phyloP scores from a whole-genome alignment of 1,140 invertebrate genomes.

The Apis cerana region DNA sequence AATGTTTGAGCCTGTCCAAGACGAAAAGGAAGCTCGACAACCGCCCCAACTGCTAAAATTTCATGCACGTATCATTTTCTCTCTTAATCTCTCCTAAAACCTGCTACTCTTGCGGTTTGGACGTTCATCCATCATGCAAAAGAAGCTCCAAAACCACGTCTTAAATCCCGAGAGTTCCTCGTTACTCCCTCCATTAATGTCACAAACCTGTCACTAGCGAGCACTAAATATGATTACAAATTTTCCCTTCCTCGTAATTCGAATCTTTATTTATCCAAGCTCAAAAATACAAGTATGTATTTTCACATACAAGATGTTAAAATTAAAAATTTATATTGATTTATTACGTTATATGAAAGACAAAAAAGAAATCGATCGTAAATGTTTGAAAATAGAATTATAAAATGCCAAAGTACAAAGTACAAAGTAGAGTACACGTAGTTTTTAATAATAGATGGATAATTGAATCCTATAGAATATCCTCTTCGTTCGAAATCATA shows the following conservation, averaged over 20 bases:
- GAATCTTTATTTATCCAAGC: neutral
- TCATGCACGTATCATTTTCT: neutral
- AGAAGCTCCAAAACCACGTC: slow-evolving; percentile 28
- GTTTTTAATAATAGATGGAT: too few species aligned
- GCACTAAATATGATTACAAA: neutral
- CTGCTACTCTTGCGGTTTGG: slow-evolving; percentile 9
- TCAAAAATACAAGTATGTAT: too few species aligned
- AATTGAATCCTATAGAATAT: too few species aligned
- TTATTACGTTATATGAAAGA: too few species aligned
- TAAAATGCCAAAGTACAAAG: too few species aligned
- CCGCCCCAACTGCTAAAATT: neutral
- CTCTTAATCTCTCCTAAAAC: neutral
- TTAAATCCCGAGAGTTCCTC: neutral
- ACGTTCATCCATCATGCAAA: slow-evolving; percentile 3
- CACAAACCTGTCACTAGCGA: neutral
- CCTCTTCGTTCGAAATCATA: neutral
- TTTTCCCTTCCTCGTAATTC: neutral
- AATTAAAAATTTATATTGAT: neutral
- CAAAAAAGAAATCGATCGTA: too few species aligned
- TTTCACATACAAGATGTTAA: too few species aligned
- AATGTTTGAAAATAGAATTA: too few species aligned
- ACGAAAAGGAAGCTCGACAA: neutral
- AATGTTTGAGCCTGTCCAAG: neutral
- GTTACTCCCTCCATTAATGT: neutral
- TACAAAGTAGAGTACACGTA: too few species aligned